phyloP scores from a whole-genome alignment of 2,888 invertebrate species.

The Sericinus montela region DNA sequence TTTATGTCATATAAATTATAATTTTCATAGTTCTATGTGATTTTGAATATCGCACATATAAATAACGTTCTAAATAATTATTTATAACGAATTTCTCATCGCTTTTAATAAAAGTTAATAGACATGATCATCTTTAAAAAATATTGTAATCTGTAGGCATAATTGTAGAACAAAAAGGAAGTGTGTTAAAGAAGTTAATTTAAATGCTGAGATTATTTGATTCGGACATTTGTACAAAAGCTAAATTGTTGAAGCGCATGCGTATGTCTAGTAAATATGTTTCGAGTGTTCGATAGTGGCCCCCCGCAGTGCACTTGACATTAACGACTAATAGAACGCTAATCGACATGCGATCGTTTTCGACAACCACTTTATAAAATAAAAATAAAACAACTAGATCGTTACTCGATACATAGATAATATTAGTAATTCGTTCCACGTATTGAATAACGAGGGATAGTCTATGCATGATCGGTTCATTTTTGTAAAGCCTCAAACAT shows the following conservation, averaged over 20 bases:
- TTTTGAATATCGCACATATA: no score
- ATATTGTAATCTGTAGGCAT: no score
- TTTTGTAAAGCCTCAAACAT: not conserved
- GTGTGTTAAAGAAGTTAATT: no score
- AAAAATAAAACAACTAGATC: slow-evolving; percentile 37
- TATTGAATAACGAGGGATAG: slow-evolving; percentile 35
- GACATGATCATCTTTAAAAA: no score
- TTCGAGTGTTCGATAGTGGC: slow-evolving; percentile 26
- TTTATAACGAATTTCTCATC: no score
- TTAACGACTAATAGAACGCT: slow-evolving; percentile 51
- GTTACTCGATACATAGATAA: slow-evolving; percentile 45
- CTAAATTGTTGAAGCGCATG: slow-evolving; percentile 18
- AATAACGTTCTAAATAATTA: no score
- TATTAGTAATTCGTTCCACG: slow-evolving; percentile 44
- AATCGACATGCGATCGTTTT: slow-evolving; percentile 52
- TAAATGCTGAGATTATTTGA: not conserved
- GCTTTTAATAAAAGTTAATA: no score
- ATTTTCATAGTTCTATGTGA: no score
- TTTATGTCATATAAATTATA: no score
- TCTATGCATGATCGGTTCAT: not conserved
- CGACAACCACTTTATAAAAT: slow-evolving; percentile 37
- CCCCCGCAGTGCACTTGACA: slow-evolving; percentile 48
- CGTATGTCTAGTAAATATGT: slow-evolving; percentile 25
- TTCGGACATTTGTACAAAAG: slow-evolving; percentile 1
- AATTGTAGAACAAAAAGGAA: no score